Base-by-base conservation (phyloP, 2,797 vertebrate genomes). In the Lepilemur ruficaudatus region DNA sequence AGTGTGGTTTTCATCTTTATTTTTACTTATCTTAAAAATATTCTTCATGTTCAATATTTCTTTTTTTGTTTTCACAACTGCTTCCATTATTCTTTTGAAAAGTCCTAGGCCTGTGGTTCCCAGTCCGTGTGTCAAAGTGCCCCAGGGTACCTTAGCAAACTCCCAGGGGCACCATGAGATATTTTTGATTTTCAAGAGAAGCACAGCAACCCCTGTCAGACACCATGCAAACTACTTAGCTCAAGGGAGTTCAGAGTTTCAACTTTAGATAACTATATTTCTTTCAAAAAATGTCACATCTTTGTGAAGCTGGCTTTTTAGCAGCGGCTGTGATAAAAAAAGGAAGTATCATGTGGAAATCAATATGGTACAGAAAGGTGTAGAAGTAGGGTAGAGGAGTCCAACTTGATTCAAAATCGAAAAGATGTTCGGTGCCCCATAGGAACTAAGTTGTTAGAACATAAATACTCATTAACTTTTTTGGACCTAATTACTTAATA, bases 401-500 rank as follows among this genome's bases (percentile, higher is more conserved):
- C 61, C 30, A 86, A 41, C 57, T 67, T 86, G 50, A 93, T 63
- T 93, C 72, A 76, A 65, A 96, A 35, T 82, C 86, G 48, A 94
- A 73, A 94, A 88, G 32, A 84, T 75, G 4, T 69, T 17, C 11
- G 35, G 35, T 78, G 12, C 30, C 35, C 32, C 43, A 35, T 17
- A 63, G 35, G 59, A 57, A 92, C 30, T 87, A 88, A 89, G 14
- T 84, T 94, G 12, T 80, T 88, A 67, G 48, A 63, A 76, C 30
- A 87, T 67, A 95, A 96, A 84, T 69, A 78, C 9, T 86, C 48
- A 55, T 35, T 91, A 67, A 48, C 32, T 92, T 85, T 9, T 70
- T 94, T 79, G 32, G 15, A 76, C 50, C 38, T 87, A 93, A 94
- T 91, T 48, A 89, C 28, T 89, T 94, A 96, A 79, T 55, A 80